Evolutionary conservation across 2,113 vertebrate genomes (phyloP).

Genomic region (Semnornis frantzii): DNA sequence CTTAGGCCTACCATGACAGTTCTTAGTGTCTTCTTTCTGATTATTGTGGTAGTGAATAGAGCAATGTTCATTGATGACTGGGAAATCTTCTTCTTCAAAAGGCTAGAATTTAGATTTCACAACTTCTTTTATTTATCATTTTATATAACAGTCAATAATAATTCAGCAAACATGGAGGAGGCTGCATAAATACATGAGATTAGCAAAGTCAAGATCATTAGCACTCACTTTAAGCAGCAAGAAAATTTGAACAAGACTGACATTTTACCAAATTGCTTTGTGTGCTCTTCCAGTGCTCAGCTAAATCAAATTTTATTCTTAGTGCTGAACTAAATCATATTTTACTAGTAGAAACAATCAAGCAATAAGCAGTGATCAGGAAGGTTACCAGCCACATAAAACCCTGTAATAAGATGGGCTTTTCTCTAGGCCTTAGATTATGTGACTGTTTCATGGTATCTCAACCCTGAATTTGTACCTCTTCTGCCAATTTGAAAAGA

Average conservation of each 20-base stretch:
- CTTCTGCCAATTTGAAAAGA: not conserved
- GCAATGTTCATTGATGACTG: not conserved
- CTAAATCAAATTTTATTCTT: slow-evolving; percentile 1
- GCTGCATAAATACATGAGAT: not conserved
- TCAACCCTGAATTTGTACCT: not conserved
- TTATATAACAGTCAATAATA: not conserved
- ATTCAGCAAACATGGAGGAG: not conserved
- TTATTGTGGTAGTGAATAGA: not conserved
- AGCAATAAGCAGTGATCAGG: not conserved
- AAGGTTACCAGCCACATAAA: not conserved
- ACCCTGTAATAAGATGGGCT: not conserved
- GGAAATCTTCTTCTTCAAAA: not conserved
- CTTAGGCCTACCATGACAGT: no score
- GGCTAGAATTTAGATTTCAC: not conserved
- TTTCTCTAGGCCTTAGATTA: not conserved
- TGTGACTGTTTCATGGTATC: not conserved
- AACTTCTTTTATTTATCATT: not conserved
- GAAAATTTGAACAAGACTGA: not conserved
- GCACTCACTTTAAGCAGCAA: not conserved
- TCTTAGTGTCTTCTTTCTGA: not conserved
- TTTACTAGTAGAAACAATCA: not conserved
- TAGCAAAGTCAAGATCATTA: not conserved
- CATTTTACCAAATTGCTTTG: not conserved
- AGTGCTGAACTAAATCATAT: not conserved
- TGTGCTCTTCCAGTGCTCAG: not conserved